Evolutionary conservation across 1,140 invertebrate species (phyloP).

Genomic region (Agrypnia vestita): DNA sequence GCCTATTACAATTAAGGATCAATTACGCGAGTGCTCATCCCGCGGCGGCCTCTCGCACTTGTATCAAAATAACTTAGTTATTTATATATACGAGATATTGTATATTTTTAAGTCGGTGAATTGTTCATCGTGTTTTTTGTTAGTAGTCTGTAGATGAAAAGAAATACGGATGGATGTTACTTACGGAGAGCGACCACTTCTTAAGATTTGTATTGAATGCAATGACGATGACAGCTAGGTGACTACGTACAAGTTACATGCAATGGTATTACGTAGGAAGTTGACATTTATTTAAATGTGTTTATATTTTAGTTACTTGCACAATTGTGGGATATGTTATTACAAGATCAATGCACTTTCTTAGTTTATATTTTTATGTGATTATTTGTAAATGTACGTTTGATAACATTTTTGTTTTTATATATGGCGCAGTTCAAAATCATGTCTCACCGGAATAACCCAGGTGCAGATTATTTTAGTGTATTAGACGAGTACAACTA

Average conservation of each 20-base stretch:
- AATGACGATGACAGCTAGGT: no score
- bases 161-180: no score
- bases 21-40: neutral
- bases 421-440: neutral
- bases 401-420: conserved; percentile 5
- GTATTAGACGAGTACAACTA: no score
- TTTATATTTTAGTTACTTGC: conserved; percentile 4
- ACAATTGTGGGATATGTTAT: neutral
- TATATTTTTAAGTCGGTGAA: conserved; percentile 1
- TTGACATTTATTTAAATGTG: conserved; percentile 13
- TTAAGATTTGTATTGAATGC: no score
- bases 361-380: conserved; percentile 28
- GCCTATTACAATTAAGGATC: conserved; percentile 22
- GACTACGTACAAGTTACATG: no score
- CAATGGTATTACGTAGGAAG: conserved; percentile 7
- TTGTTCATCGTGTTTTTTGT: neutral
- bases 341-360: neutral
- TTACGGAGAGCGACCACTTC: no score
- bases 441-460: neutral
- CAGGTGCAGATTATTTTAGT: neutral
- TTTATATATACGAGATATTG: neutral
- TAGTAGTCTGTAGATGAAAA: no score
- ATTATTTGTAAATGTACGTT: conserved; percentile 32
- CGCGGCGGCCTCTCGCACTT: neutral
- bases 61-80: neutral